A percentile compares a stretch with the other conserved stretches of the same genome.
These are phyloP conservation scores for Platichthys flesus DNA, from an alignment of 2,113 vertebrate species.

Conservation along the genomic window DNA sequence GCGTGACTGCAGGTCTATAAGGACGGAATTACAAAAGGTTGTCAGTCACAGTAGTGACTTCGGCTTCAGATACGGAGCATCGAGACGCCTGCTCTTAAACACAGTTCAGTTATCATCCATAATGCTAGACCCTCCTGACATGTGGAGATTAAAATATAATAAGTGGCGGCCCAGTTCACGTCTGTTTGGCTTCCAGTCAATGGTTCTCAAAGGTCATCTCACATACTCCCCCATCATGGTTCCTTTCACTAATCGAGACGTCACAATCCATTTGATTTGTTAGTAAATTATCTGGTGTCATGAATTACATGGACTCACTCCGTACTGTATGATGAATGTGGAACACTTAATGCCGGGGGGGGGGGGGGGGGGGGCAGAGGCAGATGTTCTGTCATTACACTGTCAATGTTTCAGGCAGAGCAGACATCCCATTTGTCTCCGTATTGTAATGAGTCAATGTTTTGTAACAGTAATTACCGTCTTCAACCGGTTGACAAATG, in stretches of 20 bases:
- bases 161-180: neutral
- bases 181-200: conserved; percentile 27
- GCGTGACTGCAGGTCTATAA: neutral
- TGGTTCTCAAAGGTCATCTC: conserved; percentile 12
- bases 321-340: conserved; percentile 66
- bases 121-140: neutral
- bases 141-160: neutral
- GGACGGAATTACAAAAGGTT: neutral
- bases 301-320: conserved; percentile 49
- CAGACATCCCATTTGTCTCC: conserved; percentile 75
- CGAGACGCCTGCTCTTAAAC: neutral
- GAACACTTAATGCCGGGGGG: conserved; percentile 49
- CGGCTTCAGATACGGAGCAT: neutral
- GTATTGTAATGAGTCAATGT: conserved; percentile 74
- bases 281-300: conserved; percentile 48
- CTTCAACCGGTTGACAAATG: conserved; percentile 66
- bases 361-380: conserved; percentile 4
- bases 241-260: conserved; percentile 37
- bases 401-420: conserved; percentile 69
- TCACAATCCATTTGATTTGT: conserved; percentile 46
- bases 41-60: neutral
- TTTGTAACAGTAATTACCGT: conserved; percentile 76
- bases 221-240: neutral
- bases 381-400: conserved; percentile 71
- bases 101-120: neutral